Percentiles rank a stretch among this genome's conserved stretches.
These are phyloP conservation scores for Megalurothrips usitatus DNA, from an alignment of 2,888 invertebrate species.

Conservation along the genomic window DNA sequence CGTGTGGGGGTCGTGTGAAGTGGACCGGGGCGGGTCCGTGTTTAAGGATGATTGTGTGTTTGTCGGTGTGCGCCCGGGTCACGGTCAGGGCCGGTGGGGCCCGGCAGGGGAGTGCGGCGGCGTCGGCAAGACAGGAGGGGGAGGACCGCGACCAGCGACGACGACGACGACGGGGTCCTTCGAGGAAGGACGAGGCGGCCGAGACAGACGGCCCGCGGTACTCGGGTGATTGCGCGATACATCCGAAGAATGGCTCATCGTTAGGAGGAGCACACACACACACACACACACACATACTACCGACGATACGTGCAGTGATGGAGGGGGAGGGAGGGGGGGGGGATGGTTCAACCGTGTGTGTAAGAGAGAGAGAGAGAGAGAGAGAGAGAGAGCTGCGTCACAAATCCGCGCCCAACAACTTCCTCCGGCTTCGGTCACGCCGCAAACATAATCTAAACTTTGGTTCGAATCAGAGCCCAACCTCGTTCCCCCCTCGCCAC, in stretches of 20 bases:
- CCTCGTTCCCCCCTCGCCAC: no score
- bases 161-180: not conserved
- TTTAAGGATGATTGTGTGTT: no score
- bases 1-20: no score
- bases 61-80: no score
- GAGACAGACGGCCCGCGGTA: not conserved
- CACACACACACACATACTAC: no score
- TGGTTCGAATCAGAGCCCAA: no score
- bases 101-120: no score
- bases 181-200: not conserved
- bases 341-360: not conserved
- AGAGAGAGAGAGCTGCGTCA: not conserved
- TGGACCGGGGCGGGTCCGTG: no score
- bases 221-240: slow-evolving; percentile 12
- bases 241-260: slow-evolving; percentile 3
- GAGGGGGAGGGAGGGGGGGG: not conserved
- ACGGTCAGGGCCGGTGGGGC: no score
- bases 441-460: not conserved
- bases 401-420: no score
- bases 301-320: not conserved
- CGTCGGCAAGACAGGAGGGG: not conserved
- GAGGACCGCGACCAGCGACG: not conserved
- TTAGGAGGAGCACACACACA: not conserved
- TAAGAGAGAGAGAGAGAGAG: slow-evolving; percentile 11
- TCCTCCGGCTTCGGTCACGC: not conserved